Base-by-base conservation (phyloP, 2,888 invertebrate genomes). In the Abrostola triplasia region DNA sequence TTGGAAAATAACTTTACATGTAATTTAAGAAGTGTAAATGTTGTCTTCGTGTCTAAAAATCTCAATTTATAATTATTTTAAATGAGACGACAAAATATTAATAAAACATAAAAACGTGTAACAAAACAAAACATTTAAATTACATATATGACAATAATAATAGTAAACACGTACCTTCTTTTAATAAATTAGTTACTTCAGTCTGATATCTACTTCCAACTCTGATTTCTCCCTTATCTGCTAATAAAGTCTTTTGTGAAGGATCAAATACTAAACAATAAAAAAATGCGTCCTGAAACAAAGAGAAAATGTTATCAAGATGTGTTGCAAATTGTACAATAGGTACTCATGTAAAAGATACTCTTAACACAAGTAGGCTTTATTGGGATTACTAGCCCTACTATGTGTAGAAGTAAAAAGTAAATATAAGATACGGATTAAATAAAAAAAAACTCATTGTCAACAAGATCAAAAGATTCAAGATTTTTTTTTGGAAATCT, bases 211-310 rank as follows among this genome's bases (percentile, higher is more conserved):
- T 97, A 91, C 97, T 97, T 86, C 99, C 99, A 91, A 96, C 96
- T 92, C 96, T 96, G 92, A 98, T 99, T 95, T 98, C 98, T 89
- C 98, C 99, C 96, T 99, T 99, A 95, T 99, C 99, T 85, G 99
- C 99, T 91, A 99, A 96, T 89, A 99, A 96, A 84, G 99, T 99
- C 95, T 99, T 99, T 95, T 99, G 99, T 94, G 98, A 97, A 82
- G 99, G 99, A 96, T 99, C 99, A 95, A 99, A 99, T 85, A 99
- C 99, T 94, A 99, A 96, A 92, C 99, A 99, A 95, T 99, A 99
- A 95, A 99, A 99, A 96, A 99, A 99, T 92, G 98, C 97, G 95
- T 99, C 99, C 97, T 99, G 96, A 80, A 96, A 95, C 90, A 92
- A 92, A 86, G 88, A 84, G 56, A 67, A 63, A 76, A 41, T 72